Conservation (phyloP, 2,888 invertebrate species). For the Leptopterna dolabrata region DNA sequence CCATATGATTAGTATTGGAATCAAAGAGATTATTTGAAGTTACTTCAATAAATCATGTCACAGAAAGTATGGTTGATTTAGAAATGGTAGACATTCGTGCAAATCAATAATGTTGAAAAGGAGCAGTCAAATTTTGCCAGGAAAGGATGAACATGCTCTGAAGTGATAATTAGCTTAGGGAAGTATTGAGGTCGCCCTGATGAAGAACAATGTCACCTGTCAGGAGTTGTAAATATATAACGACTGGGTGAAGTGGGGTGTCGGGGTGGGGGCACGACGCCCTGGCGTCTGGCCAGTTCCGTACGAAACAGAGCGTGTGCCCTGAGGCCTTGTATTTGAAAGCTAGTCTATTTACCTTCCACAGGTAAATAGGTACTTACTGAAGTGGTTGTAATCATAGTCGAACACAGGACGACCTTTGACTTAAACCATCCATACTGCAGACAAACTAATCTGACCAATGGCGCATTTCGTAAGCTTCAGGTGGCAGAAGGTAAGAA, state of each 20-base stretch:
- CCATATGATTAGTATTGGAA: too few species aligned
- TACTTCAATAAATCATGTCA: too few species aligned
- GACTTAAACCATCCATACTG: too few species aligned
- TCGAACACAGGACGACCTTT: too few species aligned
- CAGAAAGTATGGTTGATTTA: too few species aligned
- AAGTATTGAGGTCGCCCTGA: constrained; percentile 30
- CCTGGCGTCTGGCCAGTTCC: not conserved
- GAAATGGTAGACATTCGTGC: not conserved
- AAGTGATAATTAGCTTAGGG: constrained; percentile 36
- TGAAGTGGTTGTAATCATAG: not conserved
- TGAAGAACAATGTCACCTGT: constrained; percentile 34
- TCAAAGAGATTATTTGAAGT: too few species aligned
- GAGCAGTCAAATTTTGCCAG: not conserved
- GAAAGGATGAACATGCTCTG: not conserved
- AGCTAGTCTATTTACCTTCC: not conserved
- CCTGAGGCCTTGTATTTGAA: constrained; percentile 18
- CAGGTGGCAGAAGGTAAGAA: too few species aligned
- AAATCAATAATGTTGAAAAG: not conserved
- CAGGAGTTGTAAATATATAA: constrained; percentile 30
- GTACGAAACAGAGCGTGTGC: constrained; percentile 34
- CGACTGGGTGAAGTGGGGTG: not conserved
- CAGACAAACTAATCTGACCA: too few species aligned
- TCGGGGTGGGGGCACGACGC: constrained; percentile 16
- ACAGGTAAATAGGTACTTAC: not conserved
- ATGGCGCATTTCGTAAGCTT: too few species aligned